phyloP scores from a whole-genome alignment of 2,797 vertebrate species.

The Botia almorhae region DNA sequence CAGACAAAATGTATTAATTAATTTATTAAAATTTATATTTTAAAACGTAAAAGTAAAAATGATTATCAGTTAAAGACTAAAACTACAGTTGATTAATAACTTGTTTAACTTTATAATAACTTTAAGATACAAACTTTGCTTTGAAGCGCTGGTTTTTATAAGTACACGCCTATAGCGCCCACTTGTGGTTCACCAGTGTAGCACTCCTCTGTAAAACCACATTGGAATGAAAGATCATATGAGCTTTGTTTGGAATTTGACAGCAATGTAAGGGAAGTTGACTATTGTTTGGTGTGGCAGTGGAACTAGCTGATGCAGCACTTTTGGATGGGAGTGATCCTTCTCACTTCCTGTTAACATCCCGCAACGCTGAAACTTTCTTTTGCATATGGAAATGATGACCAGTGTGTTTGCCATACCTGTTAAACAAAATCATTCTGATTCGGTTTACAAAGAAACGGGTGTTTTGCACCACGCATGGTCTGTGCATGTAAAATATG shows the following conservation, averaged over 20 bases:
- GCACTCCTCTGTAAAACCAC: background rate
- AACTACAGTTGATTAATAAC: background rate
- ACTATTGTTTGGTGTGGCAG: constrained; percentile 15
- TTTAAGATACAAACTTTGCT: background rate
- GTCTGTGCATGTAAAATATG: background rate
- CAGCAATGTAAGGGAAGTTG: constrained; percentile 15
- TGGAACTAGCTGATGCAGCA: constrained; percentile 34
- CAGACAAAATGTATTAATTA: too few relatives aligned
- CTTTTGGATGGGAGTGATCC: constrained; percentile 1
- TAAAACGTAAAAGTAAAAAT: background rate
- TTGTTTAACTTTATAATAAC: background rate
- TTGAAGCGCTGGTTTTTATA: background rate
- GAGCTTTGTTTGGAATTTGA: background rate
- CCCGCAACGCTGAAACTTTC: background rate
- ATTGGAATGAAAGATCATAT: background rate
- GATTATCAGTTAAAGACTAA: background rate
- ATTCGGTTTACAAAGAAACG: background rate
- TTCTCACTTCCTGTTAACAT: constrained; percentile 35
- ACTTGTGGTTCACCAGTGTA: constrained; percentile 33
- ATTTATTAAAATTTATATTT: too few relatives aligned
- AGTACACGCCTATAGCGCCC: constrained; percentile 20
- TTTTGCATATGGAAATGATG: constrained; percentile 36
- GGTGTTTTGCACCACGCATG: background rate
- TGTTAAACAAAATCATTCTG: background rate
- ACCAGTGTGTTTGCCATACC: background rate